phyloP scores from a whole-genome alignment of 92 coral and sea anemone genomes.

The Nematostella vectensis region DNA sequence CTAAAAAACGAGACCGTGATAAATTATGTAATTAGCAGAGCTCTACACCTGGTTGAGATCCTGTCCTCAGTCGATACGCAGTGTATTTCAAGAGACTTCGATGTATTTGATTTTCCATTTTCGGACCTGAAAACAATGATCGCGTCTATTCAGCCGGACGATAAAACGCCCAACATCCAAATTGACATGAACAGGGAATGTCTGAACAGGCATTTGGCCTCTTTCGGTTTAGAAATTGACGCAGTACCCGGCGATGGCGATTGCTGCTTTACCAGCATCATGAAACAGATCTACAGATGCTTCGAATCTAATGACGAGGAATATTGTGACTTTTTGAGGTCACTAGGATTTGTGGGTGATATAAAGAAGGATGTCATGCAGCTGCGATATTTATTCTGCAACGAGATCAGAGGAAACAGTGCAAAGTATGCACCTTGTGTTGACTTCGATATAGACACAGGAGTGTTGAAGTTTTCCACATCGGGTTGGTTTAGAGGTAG shows the following conservation, averaged over 20 bases:
- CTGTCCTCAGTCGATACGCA: constrained; percentile 26
- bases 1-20: constrained; percentile 20
- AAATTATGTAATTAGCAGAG: constrained; percentile 18
- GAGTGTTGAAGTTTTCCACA: constrained; percentile 25
- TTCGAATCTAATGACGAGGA: neutral
- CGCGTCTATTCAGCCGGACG: constrained; percentile 5
- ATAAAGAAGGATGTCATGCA: neutral
- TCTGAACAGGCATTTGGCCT: constrained; percentile 20
- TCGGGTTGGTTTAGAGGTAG: constrained; percentile 48
- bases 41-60: constrained; percentile 29
- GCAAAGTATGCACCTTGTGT: constrained; percentile 18
- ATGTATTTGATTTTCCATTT: constrained; percentile 35
- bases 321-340: neutral
- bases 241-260: constrained; percentile 38
- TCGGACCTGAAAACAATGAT: constrained; percentile 19
- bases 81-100: constrained; percentile 29
- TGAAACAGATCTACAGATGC: constrained; percentile 22
- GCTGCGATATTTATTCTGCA: constrained; percentile 9
- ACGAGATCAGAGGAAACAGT: constrained; percentile 4
- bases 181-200: constrained; percentile 28
- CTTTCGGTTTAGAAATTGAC: constrained; percentile 20
- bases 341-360: constrained; percentile 3
- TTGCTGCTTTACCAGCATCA: constrained; percentile 36
- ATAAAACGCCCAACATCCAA: neutral
- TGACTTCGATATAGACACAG: constrained; percentile 19